A percentile compares a stretch with the other conserved stretches of the same genome.
These are phyloP conservation scores for Nephila pilipes DNA, from an alignment of 1,140 invertebrate genomes.

Conservation along the genomic window DNA sequence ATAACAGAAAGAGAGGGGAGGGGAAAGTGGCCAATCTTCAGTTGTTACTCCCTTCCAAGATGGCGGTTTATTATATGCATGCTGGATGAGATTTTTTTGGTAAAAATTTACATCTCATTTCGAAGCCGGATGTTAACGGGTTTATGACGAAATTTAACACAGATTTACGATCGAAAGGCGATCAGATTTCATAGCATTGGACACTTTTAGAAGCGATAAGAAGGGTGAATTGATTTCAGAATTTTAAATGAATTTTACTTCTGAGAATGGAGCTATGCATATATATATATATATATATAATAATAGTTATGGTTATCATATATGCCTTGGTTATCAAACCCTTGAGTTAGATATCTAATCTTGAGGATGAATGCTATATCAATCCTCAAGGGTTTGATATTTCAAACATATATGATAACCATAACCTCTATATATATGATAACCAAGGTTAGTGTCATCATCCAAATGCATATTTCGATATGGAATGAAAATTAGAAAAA, in stretches of 20 bases:
- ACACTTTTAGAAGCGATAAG: neutral
- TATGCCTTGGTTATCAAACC: too few species aligned
- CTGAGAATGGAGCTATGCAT: too few species aligned
- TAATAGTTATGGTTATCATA: too few species aligned
- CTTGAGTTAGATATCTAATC: too few species aligned
- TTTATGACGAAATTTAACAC: neutral
- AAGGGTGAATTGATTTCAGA: neutral
- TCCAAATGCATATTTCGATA: too few species aligned
- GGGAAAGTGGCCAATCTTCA: neutral
- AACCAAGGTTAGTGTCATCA: too few species aligned
- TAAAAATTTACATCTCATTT: slow-evolving; percentile 18
- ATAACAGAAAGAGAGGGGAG: neutral
- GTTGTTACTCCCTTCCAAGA: neutral
- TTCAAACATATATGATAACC: too few species aligned
- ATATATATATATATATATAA: too few species aligned
- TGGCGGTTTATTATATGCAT: neutral
- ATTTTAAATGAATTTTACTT: neutral
- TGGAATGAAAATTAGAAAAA: too few species aligned
- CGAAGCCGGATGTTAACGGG: neutral
- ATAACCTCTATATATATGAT: too few species aligned
- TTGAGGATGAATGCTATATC: too few species aligned
- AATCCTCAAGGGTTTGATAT: too few species aligned
- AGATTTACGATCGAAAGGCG: slow-evolving; percentile 1
- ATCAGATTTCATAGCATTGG: neutral
- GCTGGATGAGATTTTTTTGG: neutral